A percentile compares a stretch with the other conserved stretches of the same genome.
Evolutionary conservation across 2,113 vertebrate species (phyloP).

Genomic region (Coreoperca whiteheadi): DNA sequence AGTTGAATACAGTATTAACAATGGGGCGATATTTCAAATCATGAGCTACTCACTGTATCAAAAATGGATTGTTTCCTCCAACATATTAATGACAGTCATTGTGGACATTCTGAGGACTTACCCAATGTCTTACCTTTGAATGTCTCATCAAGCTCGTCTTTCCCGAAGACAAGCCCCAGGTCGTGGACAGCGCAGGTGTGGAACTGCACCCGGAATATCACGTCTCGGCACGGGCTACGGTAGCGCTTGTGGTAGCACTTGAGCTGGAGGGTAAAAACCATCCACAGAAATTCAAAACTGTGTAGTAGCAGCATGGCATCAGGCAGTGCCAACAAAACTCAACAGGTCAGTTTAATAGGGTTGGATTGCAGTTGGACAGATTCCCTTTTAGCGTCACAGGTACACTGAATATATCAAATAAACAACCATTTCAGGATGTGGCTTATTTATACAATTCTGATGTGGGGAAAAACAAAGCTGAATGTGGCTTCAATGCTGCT

Average conservation of each 20-base stretch:
- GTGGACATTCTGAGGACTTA: not conserved
- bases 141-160: constrained; percentile 96
- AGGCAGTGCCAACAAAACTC: not conserved
- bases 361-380: not conserved
- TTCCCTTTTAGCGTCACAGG: not conserved
- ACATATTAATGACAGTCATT: not conserved
- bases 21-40: not conserved
- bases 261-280: constrained; percentile 80
- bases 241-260: constrained; percentile 99
- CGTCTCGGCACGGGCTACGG: constrained; percentile 90
- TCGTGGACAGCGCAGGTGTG: constrained; percentile 98
- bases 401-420: constrained; percentile 1
- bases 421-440: not conserved
- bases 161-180: constrained; percentile 92
- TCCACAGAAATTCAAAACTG: not conserved
- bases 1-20: not conserved
- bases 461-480: no score
- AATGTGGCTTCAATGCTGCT: not conserved
- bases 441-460: not conserved
- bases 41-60: not conserved
- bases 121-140: constrained; percentile 90
- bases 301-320: not conserved
- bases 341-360: not conserved
- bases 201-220: constrained; percentile 98
- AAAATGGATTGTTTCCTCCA: not conserved